Conservation (phyloP, 2,797 vertebrate genomes). For the Podarcis siculus region DNA sequence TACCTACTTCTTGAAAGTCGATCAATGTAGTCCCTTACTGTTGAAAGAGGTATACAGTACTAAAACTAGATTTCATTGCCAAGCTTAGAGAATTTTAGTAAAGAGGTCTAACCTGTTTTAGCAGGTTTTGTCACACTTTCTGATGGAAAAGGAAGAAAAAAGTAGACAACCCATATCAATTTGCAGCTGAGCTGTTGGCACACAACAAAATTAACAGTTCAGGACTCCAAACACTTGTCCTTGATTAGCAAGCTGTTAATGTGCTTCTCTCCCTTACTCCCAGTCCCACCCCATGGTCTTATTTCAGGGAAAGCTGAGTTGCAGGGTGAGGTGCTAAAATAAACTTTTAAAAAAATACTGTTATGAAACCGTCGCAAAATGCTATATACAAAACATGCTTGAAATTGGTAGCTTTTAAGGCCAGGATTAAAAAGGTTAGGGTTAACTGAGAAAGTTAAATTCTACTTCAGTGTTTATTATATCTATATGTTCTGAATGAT, state of each 20-base stretch:
- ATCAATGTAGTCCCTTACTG: neutral
- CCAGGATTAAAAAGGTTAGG: neutral
- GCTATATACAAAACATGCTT: neutral
- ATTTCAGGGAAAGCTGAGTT: conserved; percentile 32
- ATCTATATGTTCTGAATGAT: neutral
- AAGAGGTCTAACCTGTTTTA: neutral
- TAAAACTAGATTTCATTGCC: neutral
- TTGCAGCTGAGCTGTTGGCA: conserved; percentile 28
- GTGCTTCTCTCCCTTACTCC: neutral
- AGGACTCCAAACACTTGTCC: conserved; percentile 32
- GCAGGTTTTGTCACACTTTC: neutral
- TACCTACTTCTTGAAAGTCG: neutral
- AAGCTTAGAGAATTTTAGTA: rapidly evolving
- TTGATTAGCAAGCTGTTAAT: conserved; percentile 33
- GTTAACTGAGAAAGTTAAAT: neutral
- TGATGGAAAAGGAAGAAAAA: neutral
- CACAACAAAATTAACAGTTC: conserved; percentile 41
- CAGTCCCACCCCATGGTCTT: neutral
- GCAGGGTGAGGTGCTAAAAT: neutral
- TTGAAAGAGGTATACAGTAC: neutral
- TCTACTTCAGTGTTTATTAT: neutral
- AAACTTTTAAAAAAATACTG: neutral
- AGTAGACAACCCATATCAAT: neutral
- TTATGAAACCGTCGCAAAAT: neutral
- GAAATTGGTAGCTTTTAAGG: neutral